A percentile compares a stretch with the other conserved stretches of the same genome.
Evolutionary conservation across 2,113 vertebrate species (phyloP).

Genomic region (Rhabdomys dilectus): DNA sequence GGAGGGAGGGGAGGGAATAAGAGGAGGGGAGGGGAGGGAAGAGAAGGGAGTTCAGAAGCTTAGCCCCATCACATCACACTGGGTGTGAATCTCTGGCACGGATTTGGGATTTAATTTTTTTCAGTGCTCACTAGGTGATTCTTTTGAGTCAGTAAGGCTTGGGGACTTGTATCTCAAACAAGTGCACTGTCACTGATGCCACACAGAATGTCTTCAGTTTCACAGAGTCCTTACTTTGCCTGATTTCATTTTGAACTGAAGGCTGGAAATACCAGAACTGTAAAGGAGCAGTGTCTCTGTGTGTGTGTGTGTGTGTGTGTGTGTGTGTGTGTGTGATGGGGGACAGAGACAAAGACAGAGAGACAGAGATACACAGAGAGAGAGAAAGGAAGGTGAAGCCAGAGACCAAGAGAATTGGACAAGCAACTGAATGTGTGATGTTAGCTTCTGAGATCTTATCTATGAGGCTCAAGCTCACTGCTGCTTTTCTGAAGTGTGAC

Average conservation of each 20-base stretch:
- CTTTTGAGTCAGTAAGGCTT: constrained; percentile 62
- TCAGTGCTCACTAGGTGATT: constrained; percentile 14
- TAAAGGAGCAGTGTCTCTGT: neutral
- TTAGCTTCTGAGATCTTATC: constrained; percentile 27
- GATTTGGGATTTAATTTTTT: constrained; percentile 17
- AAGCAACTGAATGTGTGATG: neutral
- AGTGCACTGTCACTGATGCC: neutral
- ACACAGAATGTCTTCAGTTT: neutral
- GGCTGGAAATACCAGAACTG: constrained; percentile 17
- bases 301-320: neutral
- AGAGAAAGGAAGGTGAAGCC: neutral
- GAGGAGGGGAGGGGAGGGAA: accelerated
- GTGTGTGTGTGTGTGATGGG: neutral
- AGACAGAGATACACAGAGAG: neutral
- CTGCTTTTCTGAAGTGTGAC: constrained; percentile 59
- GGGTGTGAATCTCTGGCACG: constrained; percentile 42
- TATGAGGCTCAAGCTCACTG: constrained; percentile 38
- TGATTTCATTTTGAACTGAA: constrained; percentile 23
- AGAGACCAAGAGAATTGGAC: neutral
- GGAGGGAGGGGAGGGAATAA: accelerated
- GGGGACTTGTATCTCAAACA: neutral
- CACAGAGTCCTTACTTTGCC: neutral
- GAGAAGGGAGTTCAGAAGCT: neutral
- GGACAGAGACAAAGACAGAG: neutral
- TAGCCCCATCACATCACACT: neutral